Conservation (phyloP, 2,797 vertebrate genomes). For the Heliangelus exortis region DNA sequence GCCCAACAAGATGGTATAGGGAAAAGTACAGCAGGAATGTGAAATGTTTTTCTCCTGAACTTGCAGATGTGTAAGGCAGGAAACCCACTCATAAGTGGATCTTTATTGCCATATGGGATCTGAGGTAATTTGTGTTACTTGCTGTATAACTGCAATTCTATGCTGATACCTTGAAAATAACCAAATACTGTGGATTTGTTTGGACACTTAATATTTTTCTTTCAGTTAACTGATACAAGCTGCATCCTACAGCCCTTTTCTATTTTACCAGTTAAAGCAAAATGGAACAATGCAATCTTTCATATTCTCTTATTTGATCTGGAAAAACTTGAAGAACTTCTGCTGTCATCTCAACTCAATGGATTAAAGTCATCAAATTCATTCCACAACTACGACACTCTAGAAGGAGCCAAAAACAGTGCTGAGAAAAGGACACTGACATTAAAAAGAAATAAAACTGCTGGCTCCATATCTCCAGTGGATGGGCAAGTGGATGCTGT, state of each 20-base stretch:
- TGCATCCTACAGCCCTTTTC: constrained; percentile 66
- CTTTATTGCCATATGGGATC: neutral
- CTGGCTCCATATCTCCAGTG: neutral
- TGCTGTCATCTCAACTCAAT: constrained; percentile 47
- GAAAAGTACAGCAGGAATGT: neutral
- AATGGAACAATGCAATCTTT: constrained; percentile 66
- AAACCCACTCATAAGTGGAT: neutral
- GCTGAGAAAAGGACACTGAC: constrained; percentile 72
- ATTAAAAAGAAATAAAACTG: constrained; percentile 73
- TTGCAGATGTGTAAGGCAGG: neutral
- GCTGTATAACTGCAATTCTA: neutral
- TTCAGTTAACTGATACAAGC: constrained; percentile 45
- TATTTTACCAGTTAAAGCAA: constrained; percentile 74
- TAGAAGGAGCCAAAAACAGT: constrained; percentile 73
- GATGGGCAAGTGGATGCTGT: constrained; percentile 25
- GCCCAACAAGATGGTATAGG: neutral
- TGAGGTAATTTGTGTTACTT: neutral
- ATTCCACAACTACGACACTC: constrained; percentile 50
- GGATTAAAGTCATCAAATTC: constrained; percentile 65
- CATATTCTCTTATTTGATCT: constrained; percentile 81
- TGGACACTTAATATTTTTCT: neutral
- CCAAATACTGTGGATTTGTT: neutral
- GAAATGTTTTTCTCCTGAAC: neutral
- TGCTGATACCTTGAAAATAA: neutral
- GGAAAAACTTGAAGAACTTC: constrained; percentile 75